Percentiles rank a stretch among this genome's conserved stretches.
Conservation (phyloP, 2,113 vertebrate genomes). For the Ptychochromis oligacanthus region DNA sequence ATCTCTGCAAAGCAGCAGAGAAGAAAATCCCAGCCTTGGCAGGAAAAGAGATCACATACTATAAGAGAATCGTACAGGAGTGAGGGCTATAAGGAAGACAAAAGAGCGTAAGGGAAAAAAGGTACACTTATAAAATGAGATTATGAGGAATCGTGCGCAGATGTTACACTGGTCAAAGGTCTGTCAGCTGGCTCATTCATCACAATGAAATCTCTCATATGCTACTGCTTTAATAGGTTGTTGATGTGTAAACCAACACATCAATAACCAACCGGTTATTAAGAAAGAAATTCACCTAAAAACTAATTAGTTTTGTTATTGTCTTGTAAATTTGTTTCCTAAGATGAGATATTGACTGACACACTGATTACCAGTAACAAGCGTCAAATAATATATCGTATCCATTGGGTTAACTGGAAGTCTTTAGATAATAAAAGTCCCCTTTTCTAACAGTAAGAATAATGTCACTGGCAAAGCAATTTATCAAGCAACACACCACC, state of each 20-base stretch:
- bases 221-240: neutral
- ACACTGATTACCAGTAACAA: neutral
- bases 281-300: neutral
- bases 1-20: conserved; percentile 43
- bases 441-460: neutral
- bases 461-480: neutral
- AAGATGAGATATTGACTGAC: neutral
- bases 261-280: neutral
- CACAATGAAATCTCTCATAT: neutral
- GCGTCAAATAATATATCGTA: neutral
- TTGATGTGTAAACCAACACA: neutral
- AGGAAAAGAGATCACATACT: neutral
- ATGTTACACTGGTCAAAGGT: conserved; percentile 17
- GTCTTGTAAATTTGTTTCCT: neutral
- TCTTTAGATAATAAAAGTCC: neutral
- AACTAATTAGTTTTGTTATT: neutral
- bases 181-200: neutral
- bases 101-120: neutral
- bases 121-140: neutral
- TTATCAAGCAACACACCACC: neutral
- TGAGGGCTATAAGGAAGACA: neutral
- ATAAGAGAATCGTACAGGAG: conserved; percentile 1
- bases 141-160: neutral
- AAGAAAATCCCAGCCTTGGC: neutral
- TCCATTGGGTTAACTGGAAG: neutral